Base-by-base conservation (phyloP, 2,797 vertebrate genomes). In the Sebastes alutus region DNA sequence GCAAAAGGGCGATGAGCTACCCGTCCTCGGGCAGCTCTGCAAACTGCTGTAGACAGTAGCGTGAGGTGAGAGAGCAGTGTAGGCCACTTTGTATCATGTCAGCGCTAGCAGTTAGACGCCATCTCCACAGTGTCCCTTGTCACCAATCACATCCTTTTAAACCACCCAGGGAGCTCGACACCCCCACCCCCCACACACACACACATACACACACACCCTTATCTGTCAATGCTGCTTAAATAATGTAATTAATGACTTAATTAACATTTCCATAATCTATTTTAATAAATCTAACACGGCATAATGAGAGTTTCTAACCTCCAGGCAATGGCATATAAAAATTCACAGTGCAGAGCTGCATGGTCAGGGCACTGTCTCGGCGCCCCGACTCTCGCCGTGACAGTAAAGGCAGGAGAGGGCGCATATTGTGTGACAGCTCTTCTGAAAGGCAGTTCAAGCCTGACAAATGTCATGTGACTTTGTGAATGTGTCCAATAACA, bases 191-290 rank as follows among this genome's bases (percentile, higher is more conserved):
- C 14, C 35, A 22, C 75, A 64, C 78, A 78, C 83, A 69, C 85
- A 69, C 68, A 29, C 30, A 65, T 74, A 79, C 58, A 88, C 90
- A 87, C 73, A 80, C 88, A 81, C 83, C 87, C 94, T 95, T 95
- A 96, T 96, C 95, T 96, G 96, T 96, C 96, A 96, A 95, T 95
- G 94, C 96, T 94, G 95, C 95, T 96, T 96, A 96, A 96, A 96
- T 96, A 96, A 96, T 96, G 96, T 96, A 95, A 95, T 96, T 96
- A 96, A 96, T 96, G 95, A 96, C 95, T 96, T 96, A 95, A 96
- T 96, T 96, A 96, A 96, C 96, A 96, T 96, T 96, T 96, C 92
- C 95, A 94, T 96, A 96, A 96, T 96, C 96, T 96, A 96, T 96
- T 96, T 96, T 96, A 96, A 96, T 96, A 96, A 96, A 96, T 96